Percentiles rank a stretch among this genome's conserved stretches.
phyloP scores from a whole-genome alignment of 2,888 invertebrate species.

The Drosophila neotestacea region DNA sequence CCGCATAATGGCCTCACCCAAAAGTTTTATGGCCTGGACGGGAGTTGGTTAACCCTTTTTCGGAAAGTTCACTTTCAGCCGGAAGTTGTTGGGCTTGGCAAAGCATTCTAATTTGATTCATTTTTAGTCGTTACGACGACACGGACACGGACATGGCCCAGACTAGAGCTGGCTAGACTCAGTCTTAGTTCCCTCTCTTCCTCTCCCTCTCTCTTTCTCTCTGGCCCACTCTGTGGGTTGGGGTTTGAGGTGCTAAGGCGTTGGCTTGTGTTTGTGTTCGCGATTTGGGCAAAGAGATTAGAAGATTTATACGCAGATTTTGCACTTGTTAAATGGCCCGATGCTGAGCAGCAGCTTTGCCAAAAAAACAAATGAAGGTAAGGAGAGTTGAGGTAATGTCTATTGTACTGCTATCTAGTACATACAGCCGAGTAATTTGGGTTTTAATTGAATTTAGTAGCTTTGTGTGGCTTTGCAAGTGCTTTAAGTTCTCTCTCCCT shows the following conservation, averaged over 20 bases:
- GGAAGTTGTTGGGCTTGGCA: conserved; percentile 73
- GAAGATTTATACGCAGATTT: conserved; percentile 74
- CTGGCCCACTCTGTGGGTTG: not conserved
- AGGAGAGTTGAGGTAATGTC: not conserved
- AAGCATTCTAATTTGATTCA: conserved; percentile 67
- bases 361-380: not conserved
- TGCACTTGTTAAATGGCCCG: conserved; percentile 63
- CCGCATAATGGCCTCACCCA: conserved; percentile 59
- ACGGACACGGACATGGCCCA: conserved; percentile 25
- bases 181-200: not conserved
- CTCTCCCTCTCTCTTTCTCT: not conserved
- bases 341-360: conserved; percentile 15
- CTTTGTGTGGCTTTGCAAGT: conserved; percentile 17
- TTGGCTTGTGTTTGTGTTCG: conserved; percentile 52
- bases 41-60: conserved; percentile 74
- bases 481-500: conserved; percentile 1
- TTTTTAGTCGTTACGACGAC: conserved; percentile 59
- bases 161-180: not conserved
- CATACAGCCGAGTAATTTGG: conserved; percentile 31
- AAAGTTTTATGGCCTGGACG: conserved; percentile 66
- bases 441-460: conserved; percentile 49
- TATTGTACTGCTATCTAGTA: conserved; percentile 8
- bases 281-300: conserved; percentile 67
- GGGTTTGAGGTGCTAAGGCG: conserved; percentile 62
- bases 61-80: conserved; percentile 72